A percentile compares a stretch with the other conserved stretches of the same genome.
phyloP scores from a whole-genome alignment of 37 sponge, comb jelly and placozoan genomes.

The Cliona cf. orientalis region DNA sequence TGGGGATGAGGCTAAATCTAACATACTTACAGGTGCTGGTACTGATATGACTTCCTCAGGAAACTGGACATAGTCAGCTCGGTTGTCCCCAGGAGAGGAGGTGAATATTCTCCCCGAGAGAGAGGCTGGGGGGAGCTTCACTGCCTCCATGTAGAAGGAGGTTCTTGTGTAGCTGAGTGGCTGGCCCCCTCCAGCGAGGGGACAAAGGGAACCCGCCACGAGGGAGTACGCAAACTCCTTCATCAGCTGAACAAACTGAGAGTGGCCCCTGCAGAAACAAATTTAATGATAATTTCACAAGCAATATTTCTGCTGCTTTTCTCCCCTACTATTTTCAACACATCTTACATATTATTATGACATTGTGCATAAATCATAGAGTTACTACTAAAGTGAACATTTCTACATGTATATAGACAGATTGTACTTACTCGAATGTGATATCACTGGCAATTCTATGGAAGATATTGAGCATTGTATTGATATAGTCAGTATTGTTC shows the following conservation, averaged over 20 bases:
- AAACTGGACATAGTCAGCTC: slow-evolving; percentile 40
- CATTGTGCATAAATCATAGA: no score
- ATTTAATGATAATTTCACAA: background rate
- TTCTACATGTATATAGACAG: background rate
- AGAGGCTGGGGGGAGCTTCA: slow-evolving; percentile 24
- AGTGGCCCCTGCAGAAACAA: background rate
- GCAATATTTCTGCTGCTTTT: no score
- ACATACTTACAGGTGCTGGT: background rate
- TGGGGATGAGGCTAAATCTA: background rate
- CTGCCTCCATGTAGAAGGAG: slow-evolving; percentile 24
- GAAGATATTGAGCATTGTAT: slow-evolving; percentile 42
- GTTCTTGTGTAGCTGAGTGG: background rate
- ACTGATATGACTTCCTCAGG: slow-evolving; percentile 17
- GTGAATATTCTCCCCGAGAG: slow-evolving; percentile 35
- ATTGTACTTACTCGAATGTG: slow-evolving; percentile 12
- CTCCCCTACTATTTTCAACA: no score
- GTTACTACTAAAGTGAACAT: no score
- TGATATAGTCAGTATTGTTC: background rate
- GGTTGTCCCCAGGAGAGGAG: background rate
- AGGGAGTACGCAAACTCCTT: slow-evolving; percentile 59
- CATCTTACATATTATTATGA: no score
- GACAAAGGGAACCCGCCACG: slow-evolving; percentile 20
- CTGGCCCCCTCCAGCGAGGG: background rate
- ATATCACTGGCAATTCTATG: slow-evolving; percentile 6
- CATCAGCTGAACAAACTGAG: slow-evolving; percentile 33